Evolutionary conservation across 2,888 invertebrate species (phyloP).

Genomic region (Poecilobothrus nobilitatus): DNA sequence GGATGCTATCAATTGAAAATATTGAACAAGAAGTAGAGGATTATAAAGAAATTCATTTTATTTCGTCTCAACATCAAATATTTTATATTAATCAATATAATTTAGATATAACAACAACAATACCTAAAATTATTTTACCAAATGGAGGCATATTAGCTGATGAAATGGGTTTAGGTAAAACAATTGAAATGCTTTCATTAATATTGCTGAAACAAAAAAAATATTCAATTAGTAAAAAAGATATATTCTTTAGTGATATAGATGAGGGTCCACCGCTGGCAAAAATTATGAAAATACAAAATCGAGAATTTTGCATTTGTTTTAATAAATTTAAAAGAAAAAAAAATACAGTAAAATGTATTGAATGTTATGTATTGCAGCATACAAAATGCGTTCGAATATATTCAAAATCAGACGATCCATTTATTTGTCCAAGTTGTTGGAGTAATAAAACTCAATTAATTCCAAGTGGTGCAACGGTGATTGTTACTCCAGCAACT

Average conservation of each 20-base stretch:
- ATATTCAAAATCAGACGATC: slow-evolving; percentile 31
- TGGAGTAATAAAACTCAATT: slow-evolving; percentile 41
- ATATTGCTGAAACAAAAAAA: slow-evolving; percentile 49
- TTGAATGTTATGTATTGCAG: slow-evolving; percentile 51
- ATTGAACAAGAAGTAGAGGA: slow-evolving; percentile 22
- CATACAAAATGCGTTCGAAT: slow-evolving; percentile 55
- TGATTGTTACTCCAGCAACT: slow-evolving; percentile 61
- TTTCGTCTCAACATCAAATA: slow-evolving; percentile 25
- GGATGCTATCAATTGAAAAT: slow-evolving; percentile 58
- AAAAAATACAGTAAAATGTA: slow-evolving; percentile 46
- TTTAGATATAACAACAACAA: slow-evolving; percentile 24
- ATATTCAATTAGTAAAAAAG: slow-evolving; percentile 8
- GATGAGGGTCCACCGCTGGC: background rate
- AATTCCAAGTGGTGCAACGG: slow-evolving; percentile 51
- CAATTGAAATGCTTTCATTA: slow-evolving; percentile 62
- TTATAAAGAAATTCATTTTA: slow-evolving; percentile 25
- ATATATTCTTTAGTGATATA: background rate
- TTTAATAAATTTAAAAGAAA: slow-evolving; percentile 21
- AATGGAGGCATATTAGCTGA: slow-evolving; percentile 68
- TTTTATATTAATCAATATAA: slow-evolving; percentile 33
- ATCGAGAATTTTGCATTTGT: slow-evolving; percentile 42
- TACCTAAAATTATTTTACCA: slow-evolving; percentile 41
- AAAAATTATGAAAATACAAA: background rate
- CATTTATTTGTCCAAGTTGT: slow-evolving; percentile 59
- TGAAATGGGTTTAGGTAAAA: slow-evolving; percentile 77